Evolutionary conservation across 2,888 invertebrate genomes (phyloP).

Genomic region (Carterocephalus palaemon): DNA sequence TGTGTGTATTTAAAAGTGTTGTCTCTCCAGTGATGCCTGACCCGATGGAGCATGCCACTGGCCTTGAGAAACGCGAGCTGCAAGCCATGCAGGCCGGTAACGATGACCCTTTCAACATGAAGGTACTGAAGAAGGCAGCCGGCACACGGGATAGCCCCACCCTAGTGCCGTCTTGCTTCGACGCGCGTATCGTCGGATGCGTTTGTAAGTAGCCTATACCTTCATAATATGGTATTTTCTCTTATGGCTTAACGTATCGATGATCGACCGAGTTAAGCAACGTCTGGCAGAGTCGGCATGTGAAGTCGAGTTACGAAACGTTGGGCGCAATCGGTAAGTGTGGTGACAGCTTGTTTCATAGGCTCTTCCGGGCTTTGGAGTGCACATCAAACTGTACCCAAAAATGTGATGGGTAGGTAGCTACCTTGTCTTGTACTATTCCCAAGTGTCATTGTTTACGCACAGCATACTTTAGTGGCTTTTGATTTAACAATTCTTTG

Average conservation of each 20-base stretch:
- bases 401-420: no score
- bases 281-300: no score
- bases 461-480: no score
- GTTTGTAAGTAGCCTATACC: conserved; percentile 83
- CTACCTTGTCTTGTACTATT: no score
- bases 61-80: conserved; percentile 93
- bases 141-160: conserved; percentile 93
- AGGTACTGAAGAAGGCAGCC: conserved; percentile 87
- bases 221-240: no score
- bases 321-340: no score
- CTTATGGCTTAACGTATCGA: neutral
- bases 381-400: neutral
- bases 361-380: neutral
- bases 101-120: conserved; percentile 92
- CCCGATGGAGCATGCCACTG: conserved; percentile 95
- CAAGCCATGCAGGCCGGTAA: conserved; percentile 92
- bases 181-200: conserved; percentile 95
- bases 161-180: conserved; percentile 92
- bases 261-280: no score
- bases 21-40: conserved; percentile 85
- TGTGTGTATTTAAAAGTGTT: no score
- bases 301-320: no score
- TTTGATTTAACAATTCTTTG: no score
- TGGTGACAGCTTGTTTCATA: no score
- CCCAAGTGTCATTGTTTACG: no score